phyloP scores from a whole-genome alignment of 2,797 vertebrate species.

The Bucorvus abyssinicus region DNA sequence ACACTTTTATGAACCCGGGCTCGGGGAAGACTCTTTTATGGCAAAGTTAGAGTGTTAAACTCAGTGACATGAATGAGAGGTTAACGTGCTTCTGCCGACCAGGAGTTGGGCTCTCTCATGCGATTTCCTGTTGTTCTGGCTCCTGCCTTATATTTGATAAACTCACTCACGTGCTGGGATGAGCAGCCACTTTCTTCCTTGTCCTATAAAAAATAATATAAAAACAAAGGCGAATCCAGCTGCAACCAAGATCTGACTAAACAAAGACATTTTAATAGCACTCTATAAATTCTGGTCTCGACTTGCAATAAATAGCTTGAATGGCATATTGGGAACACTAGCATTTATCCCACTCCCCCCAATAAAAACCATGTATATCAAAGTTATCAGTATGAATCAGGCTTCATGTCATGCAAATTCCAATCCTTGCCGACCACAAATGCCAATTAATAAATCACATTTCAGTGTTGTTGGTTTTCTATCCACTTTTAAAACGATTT shows the following conservation, averaged over 20 bases:
- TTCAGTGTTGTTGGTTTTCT: not conserved
- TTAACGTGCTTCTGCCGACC: conserved; percentile 61
- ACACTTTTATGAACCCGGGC: conserved; percentile 84
- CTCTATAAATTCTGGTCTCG: not conserved
- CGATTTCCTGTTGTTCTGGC: conserved; percentile 28
- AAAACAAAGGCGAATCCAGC: not conserved
- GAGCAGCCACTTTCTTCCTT: conserved; percentile 64
- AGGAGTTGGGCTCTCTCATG: not conserved
- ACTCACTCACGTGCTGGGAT: not conserved
- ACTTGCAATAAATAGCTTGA: not conserved
- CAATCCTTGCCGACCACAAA: accelerated
- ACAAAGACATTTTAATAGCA: conserved; percentile 4
- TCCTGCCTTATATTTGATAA: conserved; percentile 1
- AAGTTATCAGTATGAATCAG: not conserved
- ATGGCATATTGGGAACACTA: not conserved
- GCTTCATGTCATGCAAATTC: not conserved
- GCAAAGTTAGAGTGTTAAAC: conserved; percentile 58
- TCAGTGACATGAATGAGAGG: conserved; percentile 68
- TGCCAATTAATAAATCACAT: not conserved
- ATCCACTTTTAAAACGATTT: not conserved
- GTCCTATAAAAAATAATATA: conserved; percentile 70
- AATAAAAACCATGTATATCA: not conserved
- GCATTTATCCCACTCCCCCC: accelerated
- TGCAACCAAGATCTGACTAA: not conserved
- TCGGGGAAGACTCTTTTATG: conserved; percentile 71